Conservation (phyloP, 2,888 invertebrate genomes). For the Drosophila koepferae region DNA sequence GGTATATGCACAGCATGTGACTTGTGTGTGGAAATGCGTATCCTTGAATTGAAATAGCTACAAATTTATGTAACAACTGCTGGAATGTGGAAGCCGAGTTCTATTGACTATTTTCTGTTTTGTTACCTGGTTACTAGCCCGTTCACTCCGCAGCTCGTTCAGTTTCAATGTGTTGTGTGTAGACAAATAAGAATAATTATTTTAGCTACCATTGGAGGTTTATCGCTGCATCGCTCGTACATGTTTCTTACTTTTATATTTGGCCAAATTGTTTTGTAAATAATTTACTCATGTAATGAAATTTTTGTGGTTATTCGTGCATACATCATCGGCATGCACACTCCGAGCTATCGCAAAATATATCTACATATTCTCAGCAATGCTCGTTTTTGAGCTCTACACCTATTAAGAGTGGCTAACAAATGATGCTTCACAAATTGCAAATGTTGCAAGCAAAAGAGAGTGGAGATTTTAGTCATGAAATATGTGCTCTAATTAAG, state of each 20-base stretch:
- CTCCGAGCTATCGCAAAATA: background rate
- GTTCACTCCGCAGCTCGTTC: background rate
- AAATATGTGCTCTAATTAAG: background rate
- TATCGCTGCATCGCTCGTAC: background rate
- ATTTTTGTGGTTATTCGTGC: slow-evolving; percentile 63
- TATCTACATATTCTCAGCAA: slow-evolving; percentile 26
- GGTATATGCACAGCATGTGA: background rate
- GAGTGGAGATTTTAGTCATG: background rate
- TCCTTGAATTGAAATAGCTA: background rate
- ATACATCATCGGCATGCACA: slow-evolving; percentile 8
- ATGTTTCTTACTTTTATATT: slow-evolving; percentile 21
- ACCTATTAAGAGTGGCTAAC: background rate
- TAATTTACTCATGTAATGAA: slow-evolving; percentile 74
- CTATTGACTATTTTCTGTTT: background rate
- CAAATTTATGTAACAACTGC: background rate
- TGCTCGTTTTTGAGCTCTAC: slow-evolving; percentile 25
- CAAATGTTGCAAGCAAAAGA: background rate
- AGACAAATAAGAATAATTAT: slow-evolving; percentile 43
- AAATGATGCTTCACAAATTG: slow-evolving; percentile 1
- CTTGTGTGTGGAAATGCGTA: background rate
- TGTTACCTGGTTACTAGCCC: background rate
- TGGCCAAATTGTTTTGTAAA: slow-evolving; percentile 49
- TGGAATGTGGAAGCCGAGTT: background rate
- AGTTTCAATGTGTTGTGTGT: background rate
- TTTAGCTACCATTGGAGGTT: slow-evolving; percentile 16